phyloP scores from a whole-genome alignment of 2,113 vertebrate species.

The Salvator merianae region DNA sequence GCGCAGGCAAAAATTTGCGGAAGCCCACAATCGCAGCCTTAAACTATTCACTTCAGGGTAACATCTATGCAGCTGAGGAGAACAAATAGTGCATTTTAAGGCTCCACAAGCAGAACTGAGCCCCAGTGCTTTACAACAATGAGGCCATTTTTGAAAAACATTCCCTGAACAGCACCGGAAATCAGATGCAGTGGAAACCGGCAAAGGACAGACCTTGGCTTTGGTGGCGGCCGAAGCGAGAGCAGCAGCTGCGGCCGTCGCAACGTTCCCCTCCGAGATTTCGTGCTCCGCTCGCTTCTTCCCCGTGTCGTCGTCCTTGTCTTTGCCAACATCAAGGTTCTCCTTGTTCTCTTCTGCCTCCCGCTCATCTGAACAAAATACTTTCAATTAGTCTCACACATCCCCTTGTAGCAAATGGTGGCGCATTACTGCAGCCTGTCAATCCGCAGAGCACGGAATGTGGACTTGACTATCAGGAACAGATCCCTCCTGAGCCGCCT shows the following conservation, averaged over 20 bases:
- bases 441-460: accelerated
- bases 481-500: neutral
- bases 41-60: neutral
- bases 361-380: conserved; percentile 78
- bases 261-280: conserved; percentile 93
- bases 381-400: accelerated
- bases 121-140: neutral
- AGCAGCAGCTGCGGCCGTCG: conserved; percentile 95
- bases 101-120: neutral
- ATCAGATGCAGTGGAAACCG: neutral
- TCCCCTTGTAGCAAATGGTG: too few species aligned
- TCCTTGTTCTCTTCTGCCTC: conserved; percentile 89
- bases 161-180: neutral
- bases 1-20: conserved; percentile 24
- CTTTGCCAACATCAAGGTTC: conserved; percentile 71
- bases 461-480: too few species aligned
- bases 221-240: conserved; percentile 97
- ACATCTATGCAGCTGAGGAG: neutral
- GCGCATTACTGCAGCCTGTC: accelerated
- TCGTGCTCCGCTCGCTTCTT: conserved; percentile 91
- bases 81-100: conserved; percentile 21
- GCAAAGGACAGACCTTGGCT: conserved; percentile 86
- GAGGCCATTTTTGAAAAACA: neutral
- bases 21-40: conserved; percentile 10
- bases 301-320: conserved; percentile 81